These are phyloP conservation scores for Otolemur crassicaudatus DNA, from an alignment of 2,797 vertebrate genomes.

Conservation along the genomic window DNA sequence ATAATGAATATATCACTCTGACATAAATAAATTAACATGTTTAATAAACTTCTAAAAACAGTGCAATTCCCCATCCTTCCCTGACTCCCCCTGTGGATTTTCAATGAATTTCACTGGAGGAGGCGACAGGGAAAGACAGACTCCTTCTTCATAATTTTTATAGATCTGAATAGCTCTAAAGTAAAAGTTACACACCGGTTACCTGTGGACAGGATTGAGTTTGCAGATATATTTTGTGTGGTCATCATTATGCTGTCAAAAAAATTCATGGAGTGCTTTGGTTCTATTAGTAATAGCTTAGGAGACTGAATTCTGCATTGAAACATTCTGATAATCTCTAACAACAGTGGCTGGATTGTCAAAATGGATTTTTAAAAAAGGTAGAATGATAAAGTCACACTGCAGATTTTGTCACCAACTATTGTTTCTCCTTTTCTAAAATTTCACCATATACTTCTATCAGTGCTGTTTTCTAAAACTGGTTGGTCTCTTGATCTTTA, in stretches of 20 bases:
- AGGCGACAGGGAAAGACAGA: not conserved
- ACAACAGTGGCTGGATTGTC: not conserved
- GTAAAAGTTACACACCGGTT: not conserved
- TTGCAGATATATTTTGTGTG: slow-evolving; percentile 34
- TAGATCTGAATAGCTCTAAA: slow-evolving; percentile 23
- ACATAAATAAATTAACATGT: slow-evolving; percentile 63
- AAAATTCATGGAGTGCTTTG: slow-evolving; percentile 18
- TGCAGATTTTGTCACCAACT: not conserved
- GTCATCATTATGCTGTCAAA: not conserved
- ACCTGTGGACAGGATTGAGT: not conserved
- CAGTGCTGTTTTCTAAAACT: not conserved
- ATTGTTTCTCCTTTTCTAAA: not conserved
- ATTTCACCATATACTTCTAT: not conserved
- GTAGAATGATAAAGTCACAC: slow-evolving; percentile 5
- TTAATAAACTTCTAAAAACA: slow-evolving; percentile 45
- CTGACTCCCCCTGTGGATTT: not conserved
- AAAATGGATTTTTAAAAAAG: slow-evolving; percentile 32
- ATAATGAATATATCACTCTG: slow-evolving; percentile 53
- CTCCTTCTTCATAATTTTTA: not conserved
- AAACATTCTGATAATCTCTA: slow-evolving; percentile 28
- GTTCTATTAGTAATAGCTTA: not conserved
- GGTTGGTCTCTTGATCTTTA: not conserved
- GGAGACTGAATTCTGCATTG: slow-evolving; percentile 8
- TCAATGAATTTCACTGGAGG: not conserved
- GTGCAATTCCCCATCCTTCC: not conserved